Conservation (phyloP, 2,888 invertebrate species). For the Neoitamus cyanurus region DNA sequence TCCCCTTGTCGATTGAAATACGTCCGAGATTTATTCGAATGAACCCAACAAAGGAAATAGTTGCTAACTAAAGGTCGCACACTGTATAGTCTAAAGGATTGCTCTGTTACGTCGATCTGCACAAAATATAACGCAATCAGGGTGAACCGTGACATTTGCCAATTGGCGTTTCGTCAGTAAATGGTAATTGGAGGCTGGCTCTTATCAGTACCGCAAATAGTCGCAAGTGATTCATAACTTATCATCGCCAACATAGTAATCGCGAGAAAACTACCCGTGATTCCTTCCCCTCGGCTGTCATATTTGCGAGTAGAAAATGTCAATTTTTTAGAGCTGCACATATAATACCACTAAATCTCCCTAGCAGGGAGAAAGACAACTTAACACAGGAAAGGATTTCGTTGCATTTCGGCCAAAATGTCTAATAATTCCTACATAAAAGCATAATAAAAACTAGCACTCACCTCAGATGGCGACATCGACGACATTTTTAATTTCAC, state of each 20-base stretch:
- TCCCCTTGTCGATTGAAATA: not conserved
- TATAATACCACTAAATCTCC: not conserved
- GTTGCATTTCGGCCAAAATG: not conserved
- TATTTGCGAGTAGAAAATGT: not conserved
- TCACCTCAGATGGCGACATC: slow-evolving; percentile 80
- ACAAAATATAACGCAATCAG: not conserved
- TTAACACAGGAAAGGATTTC: not conserved
- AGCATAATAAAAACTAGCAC: slow-evolving; percentile 57
- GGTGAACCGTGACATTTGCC: not conserved
- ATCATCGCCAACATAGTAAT: not conserved
- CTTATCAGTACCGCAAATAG: not conserved
- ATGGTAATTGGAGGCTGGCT: not conserved
- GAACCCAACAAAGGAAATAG: not conserved
- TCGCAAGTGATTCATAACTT: not conserved
- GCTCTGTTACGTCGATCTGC: not conserved
- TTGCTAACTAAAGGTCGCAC: no score
- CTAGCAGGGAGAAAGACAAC: not conserved
- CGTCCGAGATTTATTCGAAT: not conserved
- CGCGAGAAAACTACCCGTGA: not conserved
- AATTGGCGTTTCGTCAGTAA: not conserved
- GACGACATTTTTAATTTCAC: slow-evolving; percentile 70
- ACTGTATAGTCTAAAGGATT: no score
- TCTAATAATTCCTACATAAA: not conserved
- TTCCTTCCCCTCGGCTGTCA: not conserved
- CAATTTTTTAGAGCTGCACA: not conserved